Evolutionary conservation across 2,888 invertebrate genomes (phyloP).

Genomic region (Ophion ellenae): DNA sequence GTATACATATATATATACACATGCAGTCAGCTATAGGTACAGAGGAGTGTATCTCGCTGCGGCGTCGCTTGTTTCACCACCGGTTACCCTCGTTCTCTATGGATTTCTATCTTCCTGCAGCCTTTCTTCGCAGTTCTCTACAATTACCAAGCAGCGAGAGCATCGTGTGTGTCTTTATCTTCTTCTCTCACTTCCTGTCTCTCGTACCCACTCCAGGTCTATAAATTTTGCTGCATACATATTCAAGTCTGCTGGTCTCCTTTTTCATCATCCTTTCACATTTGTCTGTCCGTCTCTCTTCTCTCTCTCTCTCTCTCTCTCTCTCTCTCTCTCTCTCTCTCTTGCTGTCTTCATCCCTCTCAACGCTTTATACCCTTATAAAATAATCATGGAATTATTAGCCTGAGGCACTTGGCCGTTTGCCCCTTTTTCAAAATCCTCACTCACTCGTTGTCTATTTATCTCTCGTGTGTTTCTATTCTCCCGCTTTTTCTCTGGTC

Average conservation of each 20-base stretch:
- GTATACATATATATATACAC: conserved; percentile 29
- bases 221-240: conserved; percentile 82
- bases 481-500: background rate
- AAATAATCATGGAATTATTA: conserved; percentile 82
- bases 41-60: conserved; percentile 32
- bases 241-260: conserved; percentile 74
- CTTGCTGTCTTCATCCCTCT: conserved; percentile 49
- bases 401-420: conserved; percentile 70
- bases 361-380: conserved; percentile 74
- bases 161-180: conserved; percentile 58
- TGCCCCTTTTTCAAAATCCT: conserved; percentile 22
- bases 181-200: conserved; percentile 64
- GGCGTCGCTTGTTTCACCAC: conserved; percentile 44
- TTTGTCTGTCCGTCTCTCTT: too few relatives aligned
- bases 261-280: conserved; percentile 32
- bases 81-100: conserved; percentile 48
- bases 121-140: conserved; percentile 54
- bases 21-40: conserved; percentile 9
- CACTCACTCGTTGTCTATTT: background rate
- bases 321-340: background rate
- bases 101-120: conserved; percentile 48
- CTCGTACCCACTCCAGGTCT: conserved; percentile 72
- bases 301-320: conserved; percentile 35
- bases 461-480: conserved; percentile 3
- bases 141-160: conserved; percentile 69